A percentile compares a stretch with the other conserved stretches of the same genome.
Conservation (phyloP, 2,888 invertebrate genomes). For the Heliothis peltigera region DNA sequence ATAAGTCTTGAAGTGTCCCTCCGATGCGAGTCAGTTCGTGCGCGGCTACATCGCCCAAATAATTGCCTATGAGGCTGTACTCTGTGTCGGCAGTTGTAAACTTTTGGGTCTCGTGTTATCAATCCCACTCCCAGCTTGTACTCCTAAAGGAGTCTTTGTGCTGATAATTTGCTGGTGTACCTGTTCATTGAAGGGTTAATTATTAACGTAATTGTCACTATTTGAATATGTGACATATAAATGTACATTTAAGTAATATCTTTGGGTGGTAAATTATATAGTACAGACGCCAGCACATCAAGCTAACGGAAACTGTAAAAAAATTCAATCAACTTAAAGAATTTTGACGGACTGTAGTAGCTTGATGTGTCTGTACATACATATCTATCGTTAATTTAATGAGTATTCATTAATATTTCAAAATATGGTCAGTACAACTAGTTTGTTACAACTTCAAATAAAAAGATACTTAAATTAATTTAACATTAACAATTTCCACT, state of each 20-base stretch:
- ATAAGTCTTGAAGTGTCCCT: conserved; percentile 36
- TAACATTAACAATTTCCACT: conserved; percentile 28
- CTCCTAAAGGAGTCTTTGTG: conserved; percentile 18
- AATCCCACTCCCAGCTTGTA: conserved; percentile 22
- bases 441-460: not conserved
- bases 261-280: too few species aligned
- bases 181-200: not conserved
- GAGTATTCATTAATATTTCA: too few species aligned
- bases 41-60: conserved; percentile 34
- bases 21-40: conserved; percentile 31
- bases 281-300: too few species aligned
- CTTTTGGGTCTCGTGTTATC: conserved; percentile 40
- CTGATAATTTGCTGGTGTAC: conserved; percentile 14
- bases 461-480: conserved; percentile 6
- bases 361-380: too few species aligned
- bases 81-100: conserved; percentile 28
- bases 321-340: too few species aligned
- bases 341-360: too few species aligned
- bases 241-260: too few species aligned
- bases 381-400: too few species aligned
- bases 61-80: conserved; percentile 27
- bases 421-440: too few species aligned
- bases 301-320: too few species aligned
- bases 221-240: too few species aligned
- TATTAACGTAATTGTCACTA: too few species aligned